Base-by-base conservation (phyloP, 2,113 vertebrate species). In the Xyrauchen texanus region DNA sequence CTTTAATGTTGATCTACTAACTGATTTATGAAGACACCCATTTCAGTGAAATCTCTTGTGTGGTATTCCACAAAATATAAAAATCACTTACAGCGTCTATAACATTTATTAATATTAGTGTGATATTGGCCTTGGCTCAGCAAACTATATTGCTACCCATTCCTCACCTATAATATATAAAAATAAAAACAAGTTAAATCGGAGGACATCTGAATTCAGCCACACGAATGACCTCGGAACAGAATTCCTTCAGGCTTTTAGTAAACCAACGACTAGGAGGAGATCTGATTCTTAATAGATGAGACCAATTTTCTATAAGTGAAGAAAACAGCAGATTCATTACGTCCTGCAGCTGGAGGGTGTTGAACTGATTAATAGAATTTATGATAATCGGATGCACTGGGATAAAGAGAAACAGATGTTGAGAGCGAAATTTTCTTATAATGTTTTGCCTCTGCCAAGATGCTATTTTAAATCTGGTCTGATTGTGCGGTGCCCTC, bases 401-500 rank as follows among this genome's bases (percentile, higher is more conserved):
- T n/a, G 12, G 62, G 61, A 58, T 65, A 73, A 66, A 49, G 57
- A 51, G 49, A 0, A 8, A 53, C 51, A 49, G n/a, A 16, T 3
- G 0, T 46, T 44, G 0, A 5, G 49, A 34, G 34, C 4, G 4
- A 15, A 69, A 13, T 4, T 12, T 34, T 16, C 15, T 49, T 49
- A 2, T 0, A 6, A 4, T 76, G 13, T 34, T 34, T 34, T 34
- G 1, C 46, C 7, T 12, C 16, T 53, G 49, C 13, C 21, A 42
- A 11, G 44, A 65, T 6, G 8, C 34, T 13, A 11, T 34, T 34
- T 34, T 34, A 34, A 34, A 34, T 34, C 21, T 34, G 1, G 21
- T 34, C 5, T 73, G 13, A 12, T 74, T 49, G 21, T 8, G 34
- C 75, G 3, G 3, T 78, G 82, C 74, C 45, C 49, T 52, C 82